Percentiles rank a stretch among this genome's conserved stretches.
These are phyloP conservation scores for Diorhabda carinulata DNA, from an alignment of 1,140 invertebrate genomes.

Conservation along the genomic window DNA sequence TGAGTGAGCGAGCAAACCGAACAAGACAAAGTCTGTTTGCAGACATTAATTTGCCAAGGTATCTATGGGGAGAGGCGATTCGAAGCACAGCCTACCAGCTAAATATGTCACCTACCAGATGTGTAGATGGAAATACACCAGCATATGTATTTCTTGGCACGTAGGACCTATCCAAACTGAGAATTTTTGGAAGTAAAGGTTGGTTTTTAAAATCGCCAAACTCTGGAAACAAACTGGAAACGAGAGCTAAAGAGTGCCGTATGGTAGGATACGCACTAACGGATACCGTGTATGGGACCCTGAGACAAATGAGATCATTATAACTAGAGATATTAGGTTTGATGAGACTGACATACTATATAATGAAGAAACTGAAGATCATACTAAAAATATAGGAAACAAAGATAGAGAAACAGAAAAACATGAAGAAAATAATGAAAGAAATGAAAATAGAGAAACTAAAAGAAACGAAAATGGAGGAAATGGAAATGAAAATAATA, in stretches of 20 bases:
- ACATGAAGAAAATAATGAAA: not conserved
- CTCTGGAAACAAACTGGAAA: constrained; percentile 6
- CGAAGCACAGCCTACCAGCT: constrained; percentile 30
- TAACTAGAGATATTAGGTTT: constrained; percentile 18
- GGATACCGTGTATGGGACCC: constrained; percentile 1
- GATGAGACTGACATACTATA: constrained; percentile 13
- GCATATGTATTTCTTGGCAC: not conserved
- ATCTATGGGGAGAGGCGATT: constrained; percentile 40
- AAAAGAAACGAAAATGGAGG: too few species aligned
- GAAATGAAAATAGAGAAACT: too few species aligned
- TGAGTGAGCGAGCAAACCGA: constrained; percentile 26
- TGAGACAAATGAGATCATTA: constrained; percentile 14
- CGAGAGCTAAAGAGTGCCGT: not conserved
- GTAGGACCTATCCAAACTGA: not conserved
- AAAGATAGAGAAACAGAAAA: not conserved
- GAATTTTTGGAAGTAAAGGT: constrained; percentile 6
- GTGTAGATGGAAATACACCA: not conserved
- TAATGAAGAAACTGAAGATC: too few species aligned
- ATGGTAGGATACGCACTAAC: not conserved
- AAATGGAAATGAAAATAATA: too few species aligned
- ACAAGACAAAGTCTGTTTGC: constrained; percentile 28
- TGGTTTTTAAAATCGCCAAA: constrained; percentile 9
- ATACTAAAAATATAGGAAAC: not conserved
- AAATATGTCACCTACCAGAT: constrained; percentile 28
- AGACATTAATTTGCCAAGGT: constrained; percentile 28